Base-by-base conservation (phyloP, 2,113 vertebrate genomes). In the Albula goreensis region DNA sequence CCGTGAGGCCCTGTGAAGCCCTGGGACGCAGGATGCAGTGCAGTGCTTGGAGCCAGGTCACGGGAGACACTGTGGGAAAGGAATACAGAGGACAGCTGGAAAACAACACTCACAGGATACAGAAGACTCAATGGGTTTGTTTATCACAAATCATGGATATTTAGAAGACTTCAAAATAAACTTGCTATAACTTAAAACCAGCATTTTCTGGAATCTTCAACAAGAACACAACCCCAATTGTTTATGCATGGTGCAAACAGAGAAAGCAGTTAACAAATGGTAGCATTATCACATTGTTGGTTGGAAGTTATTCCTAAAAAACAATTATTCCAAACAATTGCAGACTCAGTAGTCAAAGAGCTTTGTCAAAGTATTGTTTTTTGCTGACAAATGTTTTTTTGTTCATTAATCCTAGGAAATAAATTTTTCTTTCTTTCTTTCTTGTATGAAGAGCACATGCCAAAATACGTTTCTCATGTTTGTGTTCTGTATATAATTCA, bases 71-170 rank as follows among this genome's bases (percentile, higher is more conserved):
- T 82, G 81, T 78, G 81, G 85, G 85, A 66, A 83, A 66, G 41
- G 6, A 31, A 25, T 9, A 50, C 22, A 17, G 81, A 78, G 70
- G 66, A 88, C 87, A 82, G 81, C 78, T 88, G 85, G 85, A 63
- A 81, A 66, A n/a, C 48, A 52, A 12, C 12, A n/a, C 31, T 12
- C 48, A 50, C 22, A 57, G 70, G 50, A 51, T 57, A 22, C 70
- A 63, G 4, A 50, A 51, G 70, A n/a, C 51, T 19, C n/a, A 48
- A 78, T 60, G 19, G 51, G 15, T 80, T 48, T 89, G 85, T 89
- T 90, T 89, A 86, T 89, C 85, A 83, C 81, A 87, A 85, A 86
- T 88, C 81, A 66, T 50, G 57, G 22, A 82, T 89, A 81, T 89
- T 90, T 87, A 81, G 86, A 87, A 83, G 80, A 60, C 66, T 41